Evolutionary conservation across 1,140 invertebrate genomes (phyloP).

Genomic region (Steinernema feltiae): DNA sequence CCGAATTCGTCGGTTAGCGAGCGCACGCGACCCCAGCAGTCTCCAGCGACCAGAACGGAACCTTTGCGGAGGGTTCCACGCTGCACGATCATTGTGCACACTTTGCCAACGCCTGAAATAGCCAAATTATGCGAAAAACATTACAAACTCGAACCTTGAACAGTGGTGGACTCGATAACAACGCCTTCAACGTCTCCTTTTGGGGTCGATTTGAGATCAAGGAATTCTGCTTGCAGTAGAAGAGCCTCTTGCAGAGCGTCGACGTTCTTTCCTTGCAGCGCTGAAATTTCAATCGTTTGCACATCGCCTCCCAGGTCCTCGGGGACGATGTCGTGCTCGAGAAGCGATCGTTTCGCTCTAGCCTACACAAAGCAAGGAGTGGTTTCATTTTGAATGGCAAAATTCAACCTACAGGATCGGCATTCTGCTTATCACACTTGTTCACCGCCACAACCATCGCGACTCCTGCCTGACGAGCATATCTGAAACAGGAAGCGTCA

Average conservation of each 20-base stretch:
- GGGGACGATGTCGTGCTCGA: slow-evolving; percentile 71
- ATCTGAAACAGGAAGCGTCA: slow-evolving; percentile 45
- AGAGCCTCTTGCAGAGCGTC: slow-evolving; percentile 70
- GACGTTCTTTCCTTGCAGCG: slow-evolving; percentile 64
- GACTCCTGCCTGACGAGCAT: slow-evolving; percentile 63
- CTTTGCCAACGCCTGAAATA: slow-evolving; percentile 65
- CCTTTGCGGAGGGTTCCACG: slow-evolving; percentile 80
- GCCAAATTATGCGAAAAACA: no score
- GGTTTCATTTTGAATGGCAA: no score
- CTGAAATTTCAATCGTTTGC: slow-evolving; percentile 83
- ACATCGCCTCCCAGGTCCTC: slow-evolving; percentile 86
- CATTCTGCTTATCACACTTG: slow-evolving; percentile 87
- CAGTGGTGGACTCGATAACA: slow-evolving; percentile 77
- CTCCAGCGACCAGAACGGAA: slow-evolving; percentile 73
- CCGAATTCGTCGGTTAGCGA: slow-evolving; percentile 77
- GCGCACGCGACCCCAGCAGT: slow-evolving; percentile 64
- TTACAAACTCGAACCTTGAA: no score
- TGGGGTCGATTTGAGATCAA: slow-evolving; percentile 70
- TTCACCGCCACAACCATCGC: slow-evolving; percentile 97
- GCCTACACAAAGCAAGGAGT: slow-evolving; percentile 66
- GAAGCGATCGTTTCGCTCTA: slow-evolving; percentile 69
- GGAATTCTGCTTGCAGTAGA: slow-evolving; percentile 73
- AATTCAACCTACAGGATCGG: slow-evolving; percentile 66
- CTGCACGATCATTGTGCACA: slow-evolving; percentile 79
- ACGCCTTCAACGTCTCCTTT: slow-evolving; percentile 78